Evolutionary conservation across 2,797 vertebrate genomes (phyloP).

Genomic region (Heterohyrax brucei): DNA sequence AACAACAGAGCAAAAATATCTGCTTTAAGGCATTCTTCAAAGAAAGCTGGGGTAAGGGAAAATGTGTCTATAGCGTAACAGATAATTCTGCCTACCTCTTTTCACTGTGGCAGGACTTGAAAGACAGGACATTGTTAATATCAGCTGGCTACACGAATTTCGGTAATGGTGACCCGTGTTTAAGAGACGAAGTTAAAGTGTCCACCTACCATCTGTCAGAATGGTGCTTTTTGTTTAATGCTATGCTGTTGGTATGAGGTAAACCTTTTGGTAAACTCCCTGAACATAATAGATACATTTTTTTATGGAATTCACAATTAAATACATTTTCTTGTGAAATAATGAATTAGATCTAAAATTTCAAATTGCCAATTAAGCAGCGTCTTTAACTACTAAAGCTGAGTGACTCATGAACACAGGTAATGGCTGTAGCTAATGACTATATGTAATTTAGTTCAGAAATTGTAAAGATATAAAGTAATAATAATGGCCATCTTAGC

Average conservation of each 20-base stretch:
- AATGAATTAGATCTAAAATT: constrained; percentile 70
- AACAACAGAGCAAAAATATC: not conserved
- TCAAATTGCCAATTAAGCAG: constrained; percentile 76
- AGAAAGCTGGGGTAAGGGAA: not conserved
- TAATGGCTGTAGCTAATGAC: not conserved
- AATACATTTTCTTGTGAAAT: constrained; percentile 64
- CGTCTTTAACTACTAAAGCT: constrained; percentile 25
- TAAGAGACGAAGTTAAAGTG: constrained; percentile 57
- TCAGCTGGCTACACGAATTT: constrained; percentile 38
- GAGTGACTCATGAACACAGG: constrained; percentile 37
- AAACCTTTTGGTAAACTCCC: not conserved
- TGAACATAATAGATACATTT: constrained; percentile 46
- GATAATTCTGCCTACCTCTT: not conserved
- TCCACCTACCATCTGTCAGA: constrained; percentile 32
- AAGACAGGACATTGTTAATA: not conserved
- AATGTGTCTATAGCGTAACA: not conserved
- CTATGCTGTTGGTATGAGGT: not conserved
- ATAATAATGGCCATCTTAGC: constrained; percentile 3
- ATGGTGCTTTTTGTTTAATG: not conserved
- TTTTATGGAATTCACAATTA: constrained; percentile 38
- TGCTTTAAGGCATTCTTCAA: not conserved
- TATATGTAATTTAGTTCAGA: constrained; percentile 56
- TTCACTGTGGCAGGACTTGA: not conserved
- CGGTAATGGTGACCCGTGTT: not conserved
- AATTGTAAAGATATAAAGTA: constrained; percentile 44